Base-by-base conservation (phyloP, 2,797 vertebrate genomes). In the Sternarchorhynchus goeldii region DNA sequence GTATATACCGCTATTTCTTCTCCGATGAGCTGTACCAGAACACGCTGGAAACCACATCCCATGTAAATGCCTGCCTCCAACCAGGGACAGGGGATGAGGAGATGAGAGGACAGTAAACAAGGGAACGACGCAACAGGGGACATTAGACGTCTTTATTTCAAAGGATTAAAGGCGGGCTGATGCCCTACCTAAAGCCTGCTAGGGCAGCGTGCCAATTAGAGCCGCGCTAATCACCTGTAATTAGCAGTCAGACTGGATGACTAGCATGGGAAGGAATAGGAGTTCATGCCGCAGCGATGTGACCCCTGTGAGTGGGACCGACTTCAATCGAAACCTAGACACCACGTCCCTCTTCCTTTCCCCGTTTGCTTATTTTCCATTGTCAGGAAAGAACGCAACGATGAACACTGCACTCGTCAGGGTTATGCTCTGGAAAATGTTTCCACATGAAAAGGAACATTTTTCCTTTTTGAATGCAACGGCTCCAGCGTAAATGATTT, bases 151-250 rank as follows among this genome's bases (percentile, higher is more conserved):
- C 34, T 36, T 36, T 36, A 36, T 36, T 25, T 25, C 25, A 25
- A 25, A 25, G 25, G 25, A 25, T 25, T 25, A 25, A 36, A 67
- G 81, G 77, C 66, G 79, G 77, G 79, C 83, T 77, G 80, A 34
- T 2, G 65, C 60, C 80, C 75, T 68, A 74, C 75, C 78, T 84
- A 78, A 76, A 81, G 64, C 76, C 80, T 62, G 62, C 85, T 82
- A 56, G 57, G 76, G 39, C 65, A 82, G 65, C 79, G 20, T 25
- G 39, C 72, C 82, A 75, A 81, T 77, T 80, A 78, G 73, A 21
- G 66, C 68, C 68, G 66, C 67, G 73, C 67, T 85, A 73, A 77
- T 81, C 60, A 67, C 34, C 62, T 59, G 36, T 78, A 80, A 85
- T 85, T 79, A 79, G 29, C 55, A 66, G 65, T 21, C 50, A 41